phyloP scores from a whole-genome alignment of 1,140 invertebrate species.

The Tenebrio molitor region DNA sequence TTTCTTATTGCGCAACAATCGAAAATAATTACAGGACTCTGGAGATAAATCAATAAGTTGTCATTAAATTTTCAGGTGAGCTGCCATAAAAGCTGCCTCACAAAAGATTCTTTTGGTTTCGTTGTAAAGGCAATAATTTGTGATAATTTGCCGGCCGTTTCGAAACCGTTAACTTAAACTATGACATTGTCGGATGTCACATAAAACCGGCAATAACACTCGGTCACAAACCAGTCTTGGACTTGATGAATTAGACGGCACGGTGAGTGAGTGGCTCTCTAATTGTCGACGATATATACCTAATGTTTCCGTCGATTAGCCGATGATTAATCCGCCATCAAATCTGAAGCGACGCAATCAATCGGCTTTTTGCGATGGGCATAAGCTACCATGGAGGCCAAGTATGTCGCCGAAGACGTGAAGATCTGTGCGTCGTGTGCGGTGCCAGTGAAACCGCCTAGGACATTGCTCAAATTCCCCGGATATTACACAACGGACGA shows the following conservation, averaged over 20 bases:
- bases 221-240: slow-evolving; percentile 23
- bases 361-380: slow-evolving; percentile 29
- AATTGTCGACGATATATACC: slow-evolving; percentile 19
- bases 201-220: slow-evolving; percentile 39
- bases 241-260: slow-evolving; percentile 24
- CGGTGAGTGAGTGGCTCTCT: slow-evolving; percentile 19
- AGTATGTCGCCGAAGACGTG: slow-evolving; percentile 50
- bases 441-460: slow-evolving; percentile 49
- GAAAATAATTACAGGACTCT: background rate
- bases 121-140: slow-evolving; percentile 40
- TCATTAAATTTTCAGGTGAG: slow-evolving; percentile 28
- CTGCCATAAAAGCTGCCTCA: slow-evolving; percentile 26
- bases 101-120: slow-evolving; percentile 28
- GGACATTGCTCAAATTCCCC: slow-evolving; percentile 49
- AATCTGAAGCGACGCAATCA: slow-evolving; percentile 29
- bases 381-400: slow-evolving; percentile 50
- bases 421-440: slow-evolving; percentile 49
- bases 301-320: slow-evolving; percentile 25
- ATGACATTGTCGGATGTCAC: slow-evolving; percentile 35
- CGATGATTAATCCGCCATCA: slow-evolving; percentile 34
- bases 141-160: slow-evolving; percentile 34
- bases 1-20: slow-evolving; percentile 34
- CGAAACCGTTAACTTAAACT: slow-evolving; percentile 36
- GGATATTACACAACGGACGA: slow-evolving; percentile 50
- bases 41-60: slow-evolving; percentile 25